These are phyloP conservation scores for Caenorhabditis afra DNA, from an alignment of 2,888 invertebrate species.

Conservation along the genomic window DNA sequence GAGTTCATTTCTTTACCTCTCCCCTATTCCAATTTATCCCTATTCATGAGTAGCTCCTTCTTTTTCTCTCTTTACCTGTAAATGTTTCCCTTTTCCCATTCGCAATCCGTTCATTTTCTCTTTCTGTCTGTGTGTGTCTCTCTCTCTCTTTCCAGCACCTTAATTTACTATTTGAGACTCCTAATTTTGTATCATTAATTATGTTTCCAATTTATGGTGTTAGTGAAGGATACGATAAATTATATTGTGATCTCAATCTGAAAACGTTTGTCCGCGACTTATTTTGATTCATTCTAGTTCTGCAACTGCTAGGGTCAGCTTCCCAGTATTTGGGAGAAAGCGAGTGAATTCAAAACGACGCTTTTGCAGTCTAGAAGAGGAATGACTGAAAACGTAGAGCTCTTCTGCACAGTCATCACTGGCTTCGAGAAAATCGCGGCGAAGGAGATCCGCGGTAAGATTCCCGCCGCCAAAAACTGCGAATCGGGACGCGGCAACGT, in stretches of 20 bases:
- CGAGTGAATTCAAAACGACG: too few species aligned
- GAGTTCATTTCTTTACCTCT: too few species aligned
- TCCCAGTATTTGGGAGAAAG: conserved; percentile 1
- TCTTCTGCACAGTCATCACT: conserved; percentile 80
- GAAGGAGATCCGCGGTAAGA: conserved; percentile 78
- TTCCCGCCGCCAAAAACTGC: conserved; percentile 46
- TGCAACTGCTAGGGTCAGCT: not conserved
- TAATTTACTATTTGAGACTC: too few species aligned
- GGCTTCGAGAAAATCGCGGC: conserved; percentile 82
- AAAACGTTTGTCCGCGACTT: not conserved
- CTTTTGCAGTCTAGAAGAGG: too few species aligned
- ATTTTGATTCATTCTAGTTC: not conserved
- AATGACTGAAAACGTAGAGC: conserved; percentile 15
- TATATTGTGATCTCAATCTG: conserved; percentile 13
- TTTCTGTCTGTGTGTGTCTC: too few species aligned
- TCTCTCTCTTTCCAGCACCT: not conserved
- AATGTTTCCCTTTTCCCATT: not conserved
- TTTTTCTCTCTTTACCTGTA: not conserved
- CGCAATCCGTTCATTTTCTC: not conserved
- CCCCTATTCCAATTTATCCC: too few species aligned
- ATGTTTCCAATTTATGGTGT: conserved; percentile 18
- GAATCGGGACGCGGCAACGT: conserved; percentile 77
- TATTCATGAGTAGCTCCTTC: not conserved
- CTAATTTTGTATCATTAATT: not conserved
- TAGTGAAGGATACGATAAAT: conserved; percentile 19